Evolutionary conservation across 2,797 vertebrate species (phyloP).

Genomic region (Hypotaenidia philippensis): DNA sequence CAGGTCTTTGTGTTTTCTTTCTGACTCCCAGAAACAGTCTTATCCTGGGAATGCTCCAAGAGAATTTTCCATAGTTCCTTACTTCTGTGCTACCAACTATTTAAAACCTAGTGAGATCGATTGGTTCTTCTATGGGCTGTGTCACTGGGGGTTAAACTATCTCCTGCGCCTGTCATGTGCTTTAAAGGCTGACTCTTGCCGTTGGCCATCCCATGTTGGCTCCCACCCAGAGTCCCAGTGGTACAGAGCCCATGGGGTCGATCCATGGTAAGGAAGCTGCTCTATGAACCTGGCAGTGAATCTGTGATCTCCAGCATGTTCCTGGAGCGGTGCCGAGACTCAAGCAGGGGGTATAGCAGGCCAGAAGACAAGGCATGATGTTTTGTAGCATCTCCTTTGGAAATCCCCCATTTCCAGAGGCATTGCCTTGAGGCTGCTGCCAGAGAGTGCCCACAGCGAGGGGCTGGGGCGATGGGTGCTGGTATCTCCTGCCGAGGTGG

Average conservation of each 20-base stretch:
- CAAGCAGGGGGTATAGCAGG: background rate
- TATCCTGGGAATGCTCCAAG: accelerated
- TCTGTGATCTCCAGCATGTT: accelerated
- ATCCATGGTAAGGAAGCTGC: background rate
- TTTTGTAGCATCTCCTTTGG: background rate
- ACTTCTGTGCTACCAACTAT: background rate
- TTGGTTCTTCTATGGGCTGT: background rate
- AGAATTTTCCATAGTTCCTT: background rate
- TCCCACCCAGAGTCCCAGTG: background rate
- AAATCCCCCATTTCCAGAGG: accelerated
- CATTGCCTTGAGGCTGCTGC: accelerated
- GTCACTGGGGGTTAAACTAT: background rate
- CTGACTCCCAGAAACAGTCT: background rate
- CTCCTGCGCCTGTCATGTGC: accelerated
- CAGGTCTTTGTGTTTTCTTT: background rate
- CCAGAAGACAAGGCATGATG: too few relatives aligned
- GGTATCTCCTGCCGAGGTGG: too few relatives aligned
- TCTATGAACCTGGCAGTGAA: background rate
- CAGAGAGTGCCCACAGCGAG: background rate
- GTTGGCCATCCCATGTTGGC: accelerated
- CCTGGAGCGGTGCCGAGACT: background rate
- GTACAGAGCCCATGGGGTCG: background rate
- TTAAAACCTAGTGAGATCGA: background rate
- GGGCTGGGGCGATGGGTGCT: accelerated
- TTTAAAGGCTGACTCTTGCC: background rate